A percentile compares a stretch with the other conserved stretches of the same genome.
These are phyloP conservation scores for Cyrtonyx montezumae DNA, from an alignment of 2,113 vertebrate species.

Conservation along the genomic window DNA sequence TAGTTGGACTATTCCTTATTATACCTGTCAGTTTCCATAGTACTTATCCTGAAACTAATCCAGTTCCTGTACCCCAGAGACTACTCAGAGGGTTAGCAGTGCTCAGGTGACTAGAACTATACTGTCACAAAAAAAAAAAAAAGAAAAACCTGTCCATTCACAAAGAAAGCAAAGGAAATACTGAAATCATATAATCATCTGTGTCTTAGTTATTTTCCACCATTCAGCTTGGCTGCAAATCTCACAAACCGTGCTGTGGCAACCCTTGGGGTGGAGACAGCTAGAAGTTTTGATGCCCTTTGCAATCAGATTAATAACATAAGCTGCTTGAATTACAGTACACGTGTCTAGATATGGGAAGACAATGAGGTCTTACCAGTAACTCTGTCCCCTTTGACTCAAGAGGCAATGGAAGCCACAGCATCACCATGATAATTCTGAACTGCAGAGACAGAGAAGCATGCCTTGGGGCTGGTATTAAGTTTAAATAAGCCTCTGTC, in stretches of 20 bases:
- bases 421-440: not conserved
- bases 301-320: not conserved
- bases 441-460: not conserved
- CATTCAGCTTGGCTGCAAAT: not conserved
- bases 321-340: not conserved
- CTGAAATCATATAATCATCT: not conserved
- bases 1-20: not conserved
- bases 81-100: not conserved
- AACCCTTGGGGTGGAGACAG: not conserved
- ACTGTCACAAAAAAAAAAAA: not conserved
- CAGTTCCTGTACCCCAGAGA: not conserved
- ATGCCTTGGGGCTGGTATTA: not conserved
- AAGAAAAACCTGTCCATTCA: not conserved
- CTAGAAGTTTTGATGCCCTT: not conserved
- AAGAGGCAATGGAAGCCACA: not conserved
- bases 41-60: not conserved
- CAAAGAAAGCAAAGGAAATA: not conserved
- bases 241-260: not conserved
- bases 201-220: not conserved
- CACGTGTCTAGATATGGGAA: not conserved
- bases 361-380: not conserved
- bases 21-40: not conserved
- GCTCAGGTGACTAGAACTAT: not conserved
- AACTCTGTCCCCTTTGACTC: not conserved
- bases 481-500: conserved; percentile 29